These are phyloP conservation scores for Lethrus apterus DNA, from an alignment of 1,140 invertebrate genomes.

Conservation along the genomic window DNA sequence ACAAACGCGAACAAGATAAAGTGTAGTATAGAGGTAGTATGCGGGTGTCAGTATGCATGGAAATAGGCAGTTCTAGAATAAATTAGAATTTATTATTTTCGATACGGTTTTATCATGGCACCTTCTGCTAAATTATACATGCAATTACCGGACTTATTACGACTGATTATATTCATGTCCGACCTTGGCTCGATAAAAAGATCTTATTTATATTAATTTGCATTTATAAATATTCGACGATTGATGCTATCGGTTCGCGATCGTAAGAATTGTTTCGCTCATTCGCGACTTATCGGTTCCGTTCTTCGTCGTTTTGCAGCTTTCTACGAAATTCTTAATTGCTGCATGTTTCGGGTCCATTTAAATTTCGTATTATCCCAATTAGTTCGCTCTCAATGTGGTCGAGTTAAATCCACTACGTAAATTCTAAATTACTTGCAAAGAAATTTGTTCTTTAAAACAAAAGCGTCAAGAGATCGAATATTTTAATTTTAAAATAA, in stretches of 20 bases:
- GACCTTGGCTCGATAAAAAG: conserved; percentile 25
- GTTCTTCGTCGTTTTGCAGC: no score
- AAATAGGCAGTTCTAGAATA: conserved; percentile 25
- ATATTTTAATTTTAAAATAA: no score
- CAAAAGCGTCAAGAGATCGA: no score
- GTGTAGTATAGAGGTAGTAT: neutral
- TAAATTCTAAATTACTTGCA: neutral
- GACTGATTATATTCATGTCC: conserved; percentile 24
- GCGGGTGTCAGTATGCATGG: conserved; percentile 10
- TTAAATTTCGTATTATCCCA: neutral
- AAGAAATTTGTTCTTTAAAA: no score
- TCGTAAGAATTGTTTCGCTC: conserved; percentile 13
- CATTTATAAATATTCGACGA: conserved; percentile 23
- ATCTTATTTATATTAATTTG: conserved; percentile 28
- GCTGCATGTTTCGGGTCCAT: neutral
- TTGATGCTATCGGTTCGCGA: conserved; percentile 11
- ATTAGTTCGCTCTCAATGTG: neutral
- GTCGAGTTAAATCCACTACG: neutral
- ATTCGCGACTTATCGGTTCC: conserved; percentile 4
- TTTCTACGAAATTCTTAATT: no score
- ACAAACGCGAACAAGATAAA: neutral
- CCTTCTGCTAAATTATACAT: conserved; percentile 28
- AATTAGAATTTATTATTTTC: conserved; percentile 34
- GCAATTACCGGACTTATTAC: conserved; percentile 27
- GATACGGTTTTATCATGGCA: conserved; percentile 31